phyloP scores from a whole-genome alignment of 2,113 vertebrate species.

The Eonycteris spelaea region DNA sequence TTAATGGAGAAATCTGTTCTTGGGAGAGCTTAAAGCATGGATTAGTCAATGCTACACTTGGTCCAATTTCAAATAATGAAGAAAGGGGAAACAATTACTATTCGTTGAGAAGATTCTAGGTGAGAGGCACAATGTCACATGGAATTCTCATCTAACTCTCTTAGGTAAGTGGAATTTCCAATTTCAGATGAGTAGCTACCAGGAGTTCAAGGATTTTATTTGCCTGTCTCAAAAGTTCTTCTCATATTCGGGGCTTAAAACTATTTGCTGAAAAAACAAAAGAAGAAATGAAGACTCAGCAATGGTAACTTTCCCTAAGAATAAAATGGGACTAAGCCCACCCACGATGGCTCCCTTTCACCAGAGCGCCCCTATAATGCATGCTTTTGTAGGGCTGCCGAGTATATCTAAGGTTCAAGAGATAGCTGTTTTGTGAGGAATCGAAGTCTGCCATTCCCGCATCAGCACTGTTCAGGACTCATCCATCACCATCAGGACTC shows the following conservation, averaged over 20 bases:
- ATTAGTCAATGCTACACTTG: background rate
- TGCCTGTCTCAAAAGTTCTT: background rate
- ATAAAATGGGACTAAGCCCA: background rate
- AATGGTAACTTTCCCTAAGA: background rate
- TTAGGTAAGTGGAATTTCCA: background rate
- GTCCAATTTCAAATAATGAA: background rate
- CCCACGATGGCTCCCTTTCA: background rate
- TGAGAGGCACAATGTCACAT: background rate
- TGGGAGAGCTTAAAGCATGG: background rate
- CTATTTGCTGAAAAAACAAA: background rate
- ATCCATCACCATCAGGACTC: background rate
- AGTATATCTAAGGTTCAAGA: background rate
- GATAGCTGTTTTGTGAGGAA: background rate
- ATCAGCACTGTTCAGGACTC: background rate
- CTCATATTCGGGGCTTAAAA: background rate
- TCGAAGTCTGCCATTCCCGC: rapidly evolving
- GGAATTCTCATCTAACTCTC: background rate
- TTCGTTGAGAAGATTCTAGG: background rate
- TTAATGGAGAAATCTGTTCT: background rate
- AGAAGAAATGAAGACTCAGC: background rate
- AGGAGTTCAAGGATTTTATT: background rate
- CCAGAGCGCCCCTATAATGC: background rate
- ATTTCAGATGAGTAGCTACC: background rate
- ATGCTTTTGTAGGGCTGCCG: background rate
- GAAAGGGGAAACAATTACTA: background rate